phyloP scores from a whole-genome alignment of 2,888 invertebrate species.

The Heliconius cydno region DNA sequence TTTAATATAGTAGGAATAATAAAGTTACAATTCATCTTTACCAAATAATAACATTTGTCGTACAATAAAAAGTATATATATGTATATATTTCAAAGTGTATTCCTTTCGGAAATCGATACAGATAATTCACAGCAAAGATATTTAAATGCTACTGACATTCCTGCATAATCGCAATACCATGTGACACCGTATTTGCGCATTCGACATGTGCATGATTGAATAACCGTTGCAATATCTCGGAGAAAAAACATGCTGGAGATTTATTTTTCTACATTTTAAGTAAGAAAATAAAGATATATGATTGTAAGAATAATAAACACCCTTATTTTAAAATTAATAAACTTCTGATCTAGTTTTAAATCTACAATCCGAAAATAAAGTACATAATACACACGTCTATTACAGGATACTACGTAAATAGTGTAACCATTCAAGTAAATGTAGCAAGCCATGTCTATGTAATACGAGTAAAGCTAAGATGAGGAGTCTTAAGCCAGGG shows the following conservation, averaged over 20 bases:
- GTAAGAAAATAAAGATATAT: too few species aligned
- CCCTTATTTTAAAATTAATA: neutral
- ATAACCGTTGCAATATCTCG: too few species aligned
- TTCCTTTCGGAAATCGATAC: neutral
- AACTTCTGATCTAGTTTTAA: neutral
- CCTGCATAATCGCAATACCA: neutral
- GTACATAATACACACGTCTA: neutral
- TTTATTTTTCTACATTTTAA: too few species aligned
- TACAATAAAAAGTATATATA: neutral
- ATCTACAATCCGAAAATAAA: neutral
- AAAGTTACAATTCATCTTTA: neutral
- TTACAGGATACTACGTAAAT: neutral
- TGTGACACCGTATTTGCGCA: too few species aligned
- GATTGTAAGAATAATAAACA: too few species aligned
- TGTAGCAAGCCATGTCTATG: neutral
- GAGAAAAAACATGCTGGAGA: too few species aligned
- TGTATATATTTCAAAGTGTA: neutral
- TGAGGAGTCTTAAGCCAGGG: constrained; percentile 9
- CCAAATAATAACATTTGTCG: neutral
- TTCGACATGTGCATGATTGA: too few species aligned
- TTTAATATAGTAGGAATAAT: too few species aligned
- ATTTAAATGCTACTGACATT: neutral
- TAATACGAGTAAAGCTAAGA: constrained; percentile 23
- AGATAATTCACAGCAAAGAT: neutral
- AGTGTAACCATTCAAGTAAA: neutral